phyloP scores from a whole-genome alignment of 2,797 vertebrate genomes.

The Petrocephalus sullivani region DNA sequence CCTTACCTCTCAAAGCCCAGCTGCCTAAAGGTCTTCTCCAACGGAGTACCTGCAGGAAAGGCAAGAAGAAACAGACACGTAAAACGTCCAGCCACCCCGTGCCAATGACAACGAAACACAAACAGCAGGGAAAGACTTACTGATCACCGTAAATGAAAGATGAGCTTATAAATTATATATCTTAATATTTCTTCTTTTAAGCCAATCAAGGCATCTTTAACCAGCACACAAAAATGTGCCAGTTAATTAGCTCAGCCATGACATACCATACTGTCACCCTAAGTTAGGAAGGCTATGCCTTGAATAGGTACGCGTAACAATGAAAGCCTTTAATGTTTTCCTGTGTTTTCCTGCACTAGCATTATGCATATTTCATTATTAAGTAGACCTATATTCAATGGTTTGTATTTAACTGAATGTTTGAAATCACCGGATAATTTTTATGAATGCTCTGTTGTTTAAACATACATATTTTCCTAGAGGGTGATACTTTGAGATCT shows the following conservation, averaged over 20 bases:
- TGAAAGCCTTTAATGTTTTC: neutral
- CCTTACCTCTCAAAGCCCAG: conserved; percentile 97
- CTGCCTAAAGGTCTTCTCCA: conserved; percentile 91
- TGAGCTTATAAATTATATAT: neutral
- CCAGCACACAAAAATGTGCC: conserved; percentile 37
- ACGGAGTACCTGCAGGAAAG: conserved; percentile 72
- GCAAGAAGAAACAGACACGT: conserved; percentile 31
- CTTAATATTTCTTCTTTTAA: neutral
- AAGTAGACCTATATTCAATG: neutral
- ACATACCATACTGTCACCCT: conserved; percentile 32
- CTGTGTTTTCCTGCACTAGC: neutral
- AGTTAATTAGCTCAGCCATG: conserved; percentile 38
- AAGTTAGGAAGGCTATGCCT: conserved; percentile 6
- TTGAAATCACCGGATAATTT: neutral
- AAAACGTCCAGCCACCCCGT: neutral
- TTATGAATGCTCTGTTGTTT: neutral
- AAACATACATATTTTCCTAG: neutral
- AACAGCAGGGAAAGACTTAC: neutral
- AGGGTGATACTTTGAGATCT: neutral
- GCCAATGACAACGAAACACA: neutral
- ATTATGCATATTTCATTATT: neutral
- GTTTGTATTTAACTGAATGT: neutral
- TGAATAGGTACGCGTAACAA: neutral
- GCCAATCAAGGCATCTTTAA: conserved; percentile 27
- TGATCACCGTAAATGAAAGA: neutral